phyloP scores from a whole-genome alignment of 2,888 invertebrate species.

The Lapara coniferarum region DNA sequence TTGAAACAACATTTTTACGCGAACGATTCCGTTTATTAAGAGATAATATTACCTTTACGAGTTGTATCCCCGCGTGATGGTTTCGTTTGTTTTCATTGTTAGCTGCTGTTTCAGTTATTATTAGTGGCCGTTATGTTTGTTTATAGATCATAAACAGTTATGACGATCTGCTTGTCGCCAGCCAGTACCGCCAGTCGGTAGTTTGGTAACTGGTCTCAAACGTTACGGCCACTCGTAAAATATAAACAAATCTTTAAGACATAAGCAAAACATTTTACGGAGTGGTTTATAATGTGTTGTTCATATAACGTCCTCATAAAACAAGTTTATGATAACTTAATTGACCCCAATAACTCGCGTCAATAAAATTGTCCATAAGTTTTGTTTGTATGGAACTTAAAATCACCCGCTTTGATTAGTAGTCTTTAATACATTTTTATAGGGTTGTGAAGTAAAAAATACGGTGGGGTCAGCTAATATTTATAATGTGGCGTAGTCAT shows the following conservation, averaged over 20 bases:
- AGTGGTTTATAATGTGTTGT: slow-evolving; percentile 54
- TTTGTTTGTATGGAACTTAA: not conserved
- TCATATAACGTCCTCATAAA: slow-evolving; percentile 42
- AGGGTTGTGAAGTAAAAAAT: slow-evolving; percentile 6
- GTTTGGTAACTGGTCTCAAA: slow-evolving; percentile 75
- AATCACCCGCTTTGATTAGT: slow-evolving; percentile 12
- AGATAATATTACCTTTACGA: slow-evolving; percentile 82
- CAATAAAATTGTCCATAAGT: not conserved
- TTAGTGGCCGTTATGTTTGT: slow-evolving; percentile 80
- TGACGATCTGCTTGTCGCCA: slow-evolving; percentile 76
- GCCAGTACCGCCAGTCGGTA: slow-evolving; percentile 54
- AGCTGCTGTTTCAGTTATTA: slow-evolving; percentile 81
- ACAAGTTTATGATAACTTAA: slow-evolving; percentile 40
- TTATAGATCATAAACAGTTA: slow-evolving; percentile 80
- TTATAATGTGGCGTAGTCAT: slow-evolving; percentile 26
- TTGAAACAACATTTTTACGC: slow-evolving; percentile 73
- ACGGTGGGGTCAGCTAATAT: slow-evolving; percentile 6
- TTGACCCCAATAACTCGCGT: slow-evolving; percentile 14
- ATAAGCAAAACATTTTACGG: slow-evolving; percentile 67
- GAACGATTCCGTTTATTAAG: slow-evolving; percentile 77
- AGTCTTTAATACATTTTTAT: slow-evolving; percentile 13
- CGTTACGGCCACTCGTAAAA: slow-evolving; percentile 72
- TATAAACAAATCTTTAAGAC: slow-evolving; percentile 68
- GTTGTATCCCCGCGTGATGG: slow-evolving; percentile 65
- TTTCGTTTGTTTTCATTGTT: slow-evolving; percentile 77